Conservation (phyloP, 2,888 invertebrate species). For the Gymnoscelis rufifasciata region DNA sequence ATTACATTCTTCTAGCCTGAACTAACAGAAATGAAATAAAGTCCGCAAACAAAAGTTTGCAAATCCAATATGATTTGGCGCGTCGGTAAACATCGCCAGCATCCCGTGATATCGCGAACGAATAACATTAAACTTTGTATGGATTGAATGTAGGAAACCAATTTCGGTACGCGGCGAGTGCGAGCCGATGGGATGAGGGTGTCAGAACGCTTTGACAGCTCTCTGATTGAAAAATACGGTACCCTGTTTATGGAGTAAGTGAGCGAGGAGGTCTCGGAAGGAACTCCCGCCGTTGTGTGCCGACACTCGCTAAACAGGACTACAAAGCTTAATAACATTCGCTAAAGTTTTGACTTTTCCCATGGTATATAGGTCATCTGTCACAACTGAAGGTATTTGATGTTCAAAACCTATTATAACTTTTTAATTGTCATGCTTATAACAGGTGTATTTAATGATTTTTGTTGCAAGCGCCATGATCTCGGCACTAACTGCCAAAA, state of each 20-base stretch:
- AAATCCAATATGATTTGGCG: conserved; percentile 80
- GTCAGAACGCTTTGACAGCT: conserved; percentile 81
- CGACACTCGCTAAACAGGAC: too few species aligned
- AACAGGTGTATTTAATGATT: too few species aligned
- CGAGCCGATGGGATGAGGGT: conserved; percentile 80
- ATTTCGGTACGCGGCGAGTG: conserved; percentile 79
- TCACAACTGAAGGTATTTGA: too few species aligned
- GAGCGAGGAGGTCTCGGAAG: conserved; percentile 42
- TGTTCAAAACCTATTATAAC: too few species aligned
- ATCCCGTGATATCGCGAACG: conserved; percentile 79
- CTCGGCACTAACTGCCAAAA: too few species aligned
- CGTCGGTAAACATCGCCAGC: conserved; percentile 79
- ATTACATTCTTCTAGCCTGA: conserved; percentile 73
- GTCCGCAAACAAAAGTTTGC: conserved; percentile 79
- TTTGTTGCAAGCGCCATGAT: too few species aligned
- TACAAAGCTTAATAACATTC: too few species aligned
- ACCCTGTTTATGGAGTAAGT: conserved; percentile 78
- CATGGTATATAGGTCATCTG: too few species aligned
- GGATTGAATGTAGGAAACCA: conserved; percentile 81
- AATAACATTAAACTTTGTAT: conserved; percentile 80
- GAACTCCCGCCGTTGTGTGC: not conserved
- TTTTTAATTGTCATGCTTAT: too few species aligned
- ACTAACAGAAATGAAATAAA: conserved; percentile 78
- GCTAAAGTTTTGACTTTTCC: too few species aligned
- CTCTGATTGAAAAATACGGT: conserved; percentile 82